Percentiles rank a stretch among this genome's conserved stretches.
phyloP scores from a whole-genome alignment of 2,797 vertebrate species.

The Schizopygopsis malacanthus region DNA sequence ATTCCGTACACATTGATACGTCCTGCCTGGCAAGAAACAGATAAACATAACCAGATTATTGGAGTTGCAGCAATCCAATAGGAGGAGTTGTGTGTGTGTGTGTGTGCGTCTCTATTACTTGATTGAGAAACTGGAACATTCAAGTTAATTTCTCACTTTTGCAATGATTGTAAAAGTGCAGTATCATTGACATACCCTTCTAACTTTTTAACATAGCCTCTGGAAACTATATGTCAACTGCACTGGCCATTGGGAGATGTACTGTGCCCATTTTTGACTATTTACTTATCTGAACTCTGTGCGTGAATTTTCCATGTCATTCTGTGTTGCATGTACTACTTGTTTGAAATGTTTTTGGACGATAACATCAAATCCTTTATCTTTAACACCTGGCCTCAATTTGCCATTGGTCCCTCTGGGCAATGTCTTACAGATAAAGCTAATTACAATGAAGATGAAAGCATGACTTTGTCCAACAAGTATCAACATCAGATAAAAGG shows the following conservation, averaged over 20 bases:
- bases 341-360: neutral
- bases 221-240: neutral
- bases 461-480: constrained; percentile 35
- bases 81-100: neutral
- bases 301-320: neutral
- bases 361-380: constrained; percentile 54
- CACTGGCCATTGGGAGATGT: neutral
- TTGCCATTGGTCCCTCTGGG: constrained; percentile 14
- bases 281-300: neutral
- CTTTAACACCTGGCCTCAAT: constrained; percentile 34
- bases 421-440: constrained; percentile 49
- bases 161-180: neutral
- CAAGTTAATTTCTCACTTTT: neutral
- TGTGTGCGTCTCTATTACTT: neutral
- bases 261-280: neutral
- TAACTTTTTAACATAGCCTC: constrained; percentile 3
- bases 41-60: constrained; percentile 31
- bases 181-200: constrained; percentile 19
- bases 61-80: constrained; percentile 6
- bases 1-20: constrained; percentile 19
- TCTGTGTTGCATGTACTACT: neutral
- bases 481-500: constrained; percentile 40
- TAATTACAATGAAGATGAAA: constrained; percentile 37
- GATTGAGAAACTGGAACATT: constrained; percentile 1
- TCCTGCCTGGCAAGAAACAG: constrained; percentile 38